Percentiles rank a stretch among this genome's conserved stretches.
Evolutionary conservation across 2,888 invertebrate genomes (phyloP).

Genomic region (Pemphredon lugubris): DNA sequence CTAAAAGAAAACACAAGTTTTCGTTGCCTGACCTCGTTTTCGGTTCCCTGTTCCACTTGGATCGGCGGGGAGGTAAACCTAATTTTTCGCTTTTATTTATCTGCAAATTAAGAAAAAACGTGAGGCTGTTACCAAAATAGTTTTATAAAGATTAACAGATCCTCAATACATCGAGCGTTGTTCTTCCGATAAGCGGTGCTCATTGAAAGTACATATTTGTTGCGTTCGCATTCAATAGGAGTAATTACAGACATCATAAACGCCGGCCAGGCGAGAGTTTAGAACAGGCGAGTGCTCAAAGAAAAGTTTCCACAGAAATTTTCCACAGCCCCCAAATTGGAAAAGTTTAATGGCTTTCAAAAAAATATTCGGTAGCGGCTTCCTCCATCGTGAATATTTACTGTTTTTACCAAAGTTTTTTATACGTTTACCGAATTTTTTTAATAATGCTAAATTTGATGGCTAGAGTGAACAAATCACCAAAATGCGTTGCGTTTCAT

Average conservation of each 20-base stretch:
- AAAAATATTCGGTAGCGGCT: constrained; percentile 39
- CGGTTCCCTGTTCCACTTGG: no score
- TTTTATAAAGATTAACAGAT: background rate
- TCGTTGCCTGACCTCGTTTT: no score
- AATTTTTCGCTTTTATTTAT: no score
- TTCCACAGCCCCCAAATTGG: constrained; percentile 32
- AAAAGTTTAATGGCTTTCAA: constrained; percentile 43
- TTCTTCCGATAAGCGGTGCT: background rate
- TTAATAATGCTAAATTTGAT: background rate
- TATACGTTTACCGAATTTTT: background rate
- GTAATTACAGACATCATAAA: constrained; percentile 46
- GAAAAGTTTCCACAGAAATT: constrained; percentile 39
- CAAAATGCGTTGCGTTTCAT: no score
- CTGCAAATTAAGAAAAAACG: background rate
- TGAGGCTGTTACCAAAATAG: background rate
- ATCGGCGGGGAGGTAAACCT: no score
- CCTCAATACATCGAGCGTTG: background rate
- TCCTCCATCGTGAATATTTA: background rate
- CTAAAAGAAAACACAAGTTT: no score
- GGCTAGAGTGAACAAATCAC: no score
- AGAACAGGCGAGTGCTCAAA: constrained; percentile 28
- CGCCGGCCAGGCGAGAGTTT: constrained; percentile 35
- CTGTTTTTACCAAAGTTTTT: background rate
- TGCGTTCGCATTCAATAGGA: constrained; percentile 24
- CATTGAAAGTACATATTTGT: constrained; percentile 21